A percentile compares a stretch with the other conserved stretches of the same genome.
Conservation (phyloP, 1,140 invertebrate genomes). For the Andricus grossulariae region DNA sequence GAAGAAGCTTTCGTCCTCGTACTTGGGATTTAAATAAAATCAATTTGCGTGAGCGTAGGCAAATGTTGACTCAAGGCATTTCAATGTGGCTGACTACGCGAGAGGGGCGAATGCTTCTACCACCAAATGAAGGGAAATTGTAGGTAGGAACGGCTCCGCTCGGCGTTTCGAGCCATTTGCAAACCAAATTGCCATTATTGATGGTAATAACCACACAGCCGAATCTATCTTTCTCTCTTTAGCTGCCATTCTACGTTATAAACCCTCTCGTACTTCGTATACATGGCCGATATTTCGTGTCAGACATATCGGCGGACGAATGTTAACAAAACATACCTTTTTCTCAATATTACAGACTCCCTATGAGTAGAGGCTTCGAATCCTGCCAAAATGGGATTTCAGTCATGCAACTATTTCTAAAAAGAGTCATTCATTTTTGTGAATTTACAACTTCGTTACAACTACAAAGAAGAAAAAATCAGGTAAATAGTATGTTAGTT, state of each 20-base stretch:
- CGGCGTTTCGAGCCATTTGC: conserved; percentile 72
- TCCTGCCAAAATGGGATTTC: neutral
- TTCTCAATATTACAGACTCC: conserved; percentile 43
- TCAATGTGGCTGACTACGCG: conserved; percentile 70
- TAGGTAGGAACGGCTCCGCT: conserved; percentile 69
- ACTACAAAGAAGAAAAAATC: too few species aligned
- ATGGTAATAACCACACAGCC: conserved; percentile 74
- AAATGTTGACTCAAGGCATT: conserved; percentile 75
- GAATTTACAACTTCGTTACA: neutral
- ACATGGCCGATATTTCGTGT: conserved; percentile 40
- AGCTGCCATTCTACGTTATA: conserved; percentile 33
- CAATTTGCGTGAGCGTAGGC: conserved; percentile 72
- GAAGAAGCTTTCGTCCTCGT: conserved; percentile 64
- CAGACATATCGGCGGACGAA: conserved; percentile 52
- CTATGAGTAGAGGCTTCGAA: neutral
- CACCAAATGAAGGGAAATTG: conserved; percentile 73
- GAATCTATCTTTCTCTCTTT: conserved; percentile 53
- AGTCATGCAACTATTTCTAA: neutral
- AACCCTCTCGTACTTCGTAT: conserved; percentile 21
- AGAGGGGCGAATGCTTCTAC: conserved; percentile 65
- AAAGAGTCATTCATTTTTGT: neutral
- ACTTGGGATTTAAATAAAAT: conserved; percentile 74
- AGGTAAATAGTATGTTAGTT: too few species aligned
- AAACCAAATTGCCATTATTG: conserved; percentile 76
- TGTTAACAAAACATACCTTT: conserved; percentile 55